These are phyloP conservation scores for Mugil cephalus DNA, from an alignment of 2,113 vertebrate genomes.

Conservation along the genomic window DNA sequence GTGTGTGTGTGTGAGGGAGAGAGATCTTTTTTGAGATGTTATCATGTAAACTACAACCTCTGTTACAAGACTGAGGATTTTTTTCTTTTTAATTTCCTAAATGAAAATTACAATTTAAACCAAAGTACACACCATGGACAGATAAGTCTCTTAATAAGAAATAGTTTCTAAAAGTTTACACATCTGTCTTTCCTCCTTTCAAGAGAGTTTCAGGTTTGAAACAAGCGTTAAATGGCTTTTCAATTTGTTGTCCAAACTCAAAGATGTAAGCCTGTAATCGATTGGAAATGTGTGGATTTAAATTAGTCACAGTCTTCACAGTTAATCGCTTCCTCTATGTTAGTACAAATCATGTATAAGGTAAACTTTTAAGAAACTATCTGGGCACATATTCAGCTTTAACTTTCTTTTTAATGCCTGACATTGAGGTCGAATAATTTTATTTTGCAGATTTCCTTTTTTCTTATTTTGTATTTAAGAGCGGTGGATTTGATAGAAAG, in stretches of 20 bases:
- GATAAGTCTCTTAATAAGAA: no score
- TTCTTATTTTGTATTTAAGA: no score
- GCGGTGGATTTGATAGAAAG: no score
- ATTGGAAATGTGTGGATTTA: neutral
- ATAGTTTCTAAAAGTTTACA: no score
- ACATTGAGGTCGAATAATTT: neutral
- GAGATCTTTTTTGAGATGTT: no score
- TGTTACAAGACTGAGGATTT: neutral
- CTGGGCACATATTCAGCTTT: neutral
- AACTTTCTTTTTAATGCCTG: neutral
- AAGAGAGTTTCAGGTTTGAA: neutral
- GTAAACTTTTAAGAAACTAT: neutral
- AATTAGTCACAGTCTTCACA: constrained; percentile 21
- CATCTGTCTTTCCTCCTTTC: no score
- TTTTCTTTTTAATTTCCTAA: neutral
- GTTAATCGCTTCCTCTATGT: constrained; percentile 4
- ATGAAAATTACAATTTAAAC: neutral
- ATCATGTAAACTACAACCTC: neutral
- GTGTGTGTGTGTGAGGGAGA: no score
- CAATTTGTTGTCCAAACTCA: constrained; percentile 18
- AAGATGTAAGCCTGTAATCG: neutral
- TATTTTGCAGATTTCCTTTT: neutral
- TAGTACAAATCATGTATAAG: neutral
- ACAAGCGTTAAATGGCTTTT: constrained; percentile 31
- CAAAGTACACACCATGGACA: no score